Evolutionary conservation across 2,888 invertebrate species (phyloP), one percentile per base, ranked within the genome.

Genomic region (Phortica magna): DNA sequence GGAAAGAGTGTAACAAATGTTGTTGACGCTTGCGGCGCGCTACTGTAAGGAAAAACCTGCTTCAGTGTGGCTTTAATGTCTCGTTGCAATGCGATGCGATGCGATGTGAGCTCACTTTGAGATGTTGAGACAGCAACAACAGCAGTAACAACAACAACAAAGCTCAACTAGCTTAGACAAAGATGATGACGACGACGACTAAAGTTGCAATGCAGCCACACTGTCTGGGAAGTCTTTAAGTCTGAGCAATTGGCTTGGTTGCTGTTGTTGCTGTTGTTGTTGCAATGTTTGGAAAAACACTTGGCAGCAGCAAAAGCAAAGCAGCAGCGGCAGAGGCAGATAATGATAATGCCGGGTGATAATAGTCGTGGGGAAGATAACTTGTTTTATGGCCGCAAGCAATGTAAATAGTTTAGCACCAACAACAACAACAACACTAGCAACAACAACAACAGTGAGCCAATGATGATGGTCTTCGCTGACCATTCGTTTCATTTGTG

Each of bases 221-320:
- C 81, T 89, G 88, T 88, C 88, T 88, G 88, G 89, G 83, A 88
- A 88, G 89, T 88, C 87, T 77, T 78, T 80, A 80, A 71, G 70
- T 14, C 68, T 68, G 22, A 14, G 71, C 57, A 42, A 41, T 39
- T 57, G 71, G 43, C 14, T 22, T n/a, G 17, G 74, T 19, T 43
- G 59, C 48, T 64, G 65, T 64, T 74, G 55, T 31, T 65, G 74
- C 22, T 74, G 64, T 64, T 77, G 74, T 57, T 74, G 68, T 14
- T n/a, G 17, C n/a, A 43, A 48, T 48, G 42, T 42, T 48, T 48
- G 48, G 68, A 70, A 70, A 70, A 70, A 43, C 68, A 70, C 68
- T 71, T 31, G 70, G 70, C n/a, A n/a, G 67, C 64, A 19, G 42
- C n/a, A 12, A 14, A 6, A 19, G 7, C 31, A 31, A 3, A 31